Evolutionary conservation across 2,113 vertebrate species (phyloP), one percentile per base, ranked within the genome.

Genomic region (Galeopterus variegatus): DNA sequence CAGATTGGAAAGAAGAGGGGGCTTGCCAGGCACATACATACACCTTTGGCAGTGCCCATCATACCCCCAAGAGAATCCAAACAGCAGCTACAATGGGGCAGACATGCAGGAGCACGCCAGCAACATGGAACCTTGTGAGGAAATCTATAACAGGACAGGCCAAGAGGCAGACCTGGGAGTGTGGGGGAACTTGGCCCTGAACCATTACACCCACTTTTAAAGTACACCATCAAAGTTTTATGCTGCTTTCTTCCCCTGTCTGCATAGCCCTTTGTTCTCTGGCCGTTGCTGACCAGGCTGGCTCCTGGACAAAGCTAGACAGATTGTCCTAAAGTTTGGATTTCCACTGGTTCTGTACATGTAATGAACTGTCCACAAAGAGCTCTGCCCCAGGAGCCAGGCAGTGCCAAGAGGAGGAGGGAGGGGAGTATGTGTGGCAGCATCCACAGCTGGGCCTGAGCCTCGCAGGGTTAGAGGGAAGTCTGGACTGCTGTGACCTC

Each of bases 201-300:
- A 98, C 97, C 97, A 98, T 98, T 98, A 98, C 96, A 98, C 98
- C 98, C 98, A 97, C 95, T 98, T 98, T 98, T 98, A 98, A 98
- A 82, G 83, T 13, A 36, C 94, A 87, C 97, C 86, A 98, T 98
- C 98, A 98, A 98, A 98, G 97, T 98, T 98, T 98, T 97, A 98
- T 98, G 97, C 96, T 98, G 97, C 97, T 98, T 98, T 98, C 95
- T 95, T 98, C 96, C 96, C 48, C 64, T 89, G 96, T 97, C 97
- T 98, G 92, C 97, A 24, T 97, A 95, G 0, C 90, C 95, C 97
- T 99, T 99, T 99, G 98, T 99, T 94, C 96, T 98, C 95, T 97
- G 97, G 96, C 97, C 98, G 98, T 72, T 28, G 95, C 98, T 98
- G 98, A 98, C 97, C 98, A 98, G 97, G 94, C 83, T 77, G 98